Percentiles rank a stretch among this genome's conserved stretches.
Evolutionary conservation across 2,113 vertebrate genomes (phyloP).

Genomic region (Fukomys damarensis): DNA sequence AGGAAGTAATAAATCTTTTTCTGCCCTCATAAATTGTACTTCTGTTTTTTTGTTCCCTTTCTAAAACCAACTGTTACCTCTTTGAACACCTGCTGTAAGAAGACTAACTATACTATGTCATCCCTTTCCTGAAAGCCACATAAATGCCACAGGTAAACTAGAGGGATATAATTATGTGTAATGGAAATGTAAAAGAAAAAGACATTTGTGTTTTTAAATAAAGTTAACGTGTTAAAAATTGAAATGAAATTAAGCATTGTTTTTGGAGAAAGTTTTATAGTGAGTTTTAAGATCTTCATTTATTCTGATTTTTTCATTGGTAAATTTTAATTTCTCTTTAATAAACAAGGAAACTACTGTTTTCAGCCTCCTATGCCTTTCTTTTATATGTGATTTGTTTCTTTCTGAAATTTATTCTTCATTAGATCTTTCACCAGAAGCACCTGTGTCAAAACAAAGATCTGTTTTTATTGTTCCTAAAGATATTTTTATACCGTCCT

Average conservation of each 20-base stretch:
- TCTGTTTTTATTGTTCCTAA: background rate
- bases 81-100: background rate
- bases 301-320: background rate
- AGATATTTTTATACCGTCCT: background rate
- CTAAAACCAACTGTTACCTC: background rate
- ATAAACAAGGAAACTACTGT: background rate
- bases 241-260: background rate
- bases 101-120: background rate
- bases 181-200: background rate
- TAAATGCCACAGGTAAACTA: background rate
- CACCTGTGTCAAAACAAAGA: background rate
- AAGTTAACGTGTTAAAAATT: background rate
- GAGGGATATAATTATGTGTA: background rate
- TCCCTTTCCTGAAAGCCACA: background rate
- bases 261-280: background rate
- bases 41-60: background rate
- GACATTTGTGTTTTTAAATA: background rate
- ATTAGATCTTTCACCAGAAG: background rate
- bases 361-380: background rate
- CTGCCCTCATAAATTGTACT: background rate
- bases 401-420: background rate
- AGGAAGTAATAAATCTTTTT: background rate
- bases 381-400: conserved; percentile 11
- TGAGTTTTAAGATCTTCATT: background rate
- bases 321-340: conserved; percentile 37